Evolutionary conservation across 1,140 invertebrate species (phyloP).

Genomic region (Tetranychus urticae): DNA sequence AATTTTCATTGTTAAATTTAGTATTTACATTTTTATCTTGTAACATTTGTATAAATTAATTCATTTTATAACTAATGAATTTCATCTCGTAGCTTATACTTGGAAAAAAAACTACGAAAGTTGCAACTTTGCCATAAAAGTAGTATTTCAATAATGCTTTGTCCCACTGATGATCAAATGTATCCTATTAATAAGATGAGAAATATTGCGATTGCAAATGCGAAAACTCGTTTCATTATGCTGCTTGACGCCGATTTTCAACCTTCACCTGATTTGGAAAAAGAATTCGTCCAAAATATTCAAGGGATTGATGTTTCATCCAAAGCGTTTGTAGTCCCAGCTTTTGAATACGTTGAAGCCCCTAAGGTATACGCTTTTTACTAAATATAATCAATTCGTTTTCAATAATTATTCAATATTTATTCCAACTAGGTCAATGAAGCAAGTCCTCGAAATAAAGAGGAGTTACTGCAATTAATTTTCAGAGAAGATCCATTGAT

Average conservation of each 20-base stretch:
- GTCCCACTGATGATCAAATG: constrained; percentile 3
- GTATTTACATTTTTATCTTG: neutral
- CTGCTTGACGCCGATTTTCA: constrained; percentile 16
- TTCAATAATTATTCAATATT: neutral
- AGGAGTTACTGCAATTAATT: constrained; percentile 16
- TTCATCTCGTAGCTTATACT: constrained; percentile 11
- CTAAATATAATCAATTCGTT: neutral
- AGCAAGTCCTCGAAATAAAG: constrained; percentile 14
- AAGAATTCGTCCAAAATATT: constrained; percentile 8
- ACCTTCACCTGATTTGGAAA: constrained; percentile 14
- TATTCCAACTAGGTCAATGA: constrained; percentile 9
- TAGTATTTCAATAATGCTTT: constrained; percentile 2
- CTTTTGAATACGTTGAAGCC: constrained; percentile 16
- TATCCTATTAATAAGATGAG: constrained; percentile 16
- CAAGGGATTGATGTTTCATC: constrained; percentile 5
- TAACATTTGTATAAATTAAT: neutral
- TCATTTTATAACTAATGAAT: neutral
- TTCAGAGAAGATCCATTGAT: constrained; percentile 15
- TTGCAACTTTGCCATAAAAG: constrained; percentile 10
- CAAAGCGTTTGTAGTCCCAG: constrained; percentile 15
- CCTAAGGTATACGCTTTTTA: constrained; percentile 9
- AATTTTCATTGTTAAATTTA: neutral
- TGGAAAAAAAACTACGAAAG: constrained; percentile 14
- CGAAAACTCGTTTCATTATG: constrained; percentile 12
- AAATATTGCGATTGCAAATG: constrained; percentile 15